Conservation (phyloP, 2,797 vertebrate genomes). For the Malacoctenus gilli region DNA sequence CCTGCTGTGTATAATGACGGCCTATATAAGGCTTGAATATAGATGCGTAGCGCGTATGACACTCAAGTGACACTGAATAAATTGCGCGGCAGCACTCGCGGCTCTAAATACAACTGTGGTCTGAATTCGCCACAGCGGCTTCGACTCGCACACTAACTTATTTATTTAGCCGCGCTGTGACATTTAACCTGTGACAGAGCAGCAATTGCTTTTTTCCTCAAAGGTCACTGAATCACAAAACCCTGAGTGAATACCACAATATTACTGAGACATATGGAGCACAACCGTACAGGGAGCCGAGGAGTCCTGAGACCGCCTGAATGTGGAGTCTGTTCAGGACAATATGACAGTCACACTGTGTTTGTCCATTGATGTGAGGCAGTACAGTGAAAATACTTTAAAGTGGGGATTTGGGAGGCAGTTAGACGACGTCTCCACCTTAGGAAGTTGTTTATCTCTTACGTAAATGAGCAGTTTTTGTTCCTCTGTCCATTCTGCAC, state of each 20-base stretch:
- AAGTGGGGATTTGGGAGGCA: too few species aligned
- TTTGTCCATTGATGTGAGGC: too few species aligned
- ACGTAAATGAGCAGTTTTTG: too few species aligned
- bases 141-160: too few species aligned
- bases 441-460: too few species aligned
- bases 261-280: background rate
- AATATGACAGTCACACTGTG: too few species aligned
- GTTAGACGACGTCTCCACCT: too few species aligned
- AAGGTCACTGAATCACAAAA: background rate
- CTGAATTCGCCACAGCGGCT: background rate
- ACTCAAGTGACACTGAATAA: slow-evolving; percentile 11
- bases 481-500: too few species aligned
- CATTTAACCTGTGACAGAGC: background rate
- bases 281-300: background rate
- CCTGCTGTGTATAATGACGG: slow-evolving; percentile 9
- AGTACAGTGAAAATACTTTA: too few species aligned
- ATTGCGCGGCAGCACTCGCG: background rate
- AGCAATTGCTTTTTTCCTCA: background rate
- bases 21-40: slow-evolving; percentile 20
- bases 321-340: too few species aligned
- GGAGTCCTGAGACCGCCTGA: background rate
- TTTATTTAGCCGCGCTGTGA: background rate
- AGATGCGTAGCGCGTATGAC: background rate
- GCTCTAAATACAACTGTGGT: background rate
- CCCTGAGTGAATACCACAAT: background rate